Evolutionary conservation across 2,888 invertebrate species (phyloP).

Genomic region (Alentia gelatinosa): DNA sequence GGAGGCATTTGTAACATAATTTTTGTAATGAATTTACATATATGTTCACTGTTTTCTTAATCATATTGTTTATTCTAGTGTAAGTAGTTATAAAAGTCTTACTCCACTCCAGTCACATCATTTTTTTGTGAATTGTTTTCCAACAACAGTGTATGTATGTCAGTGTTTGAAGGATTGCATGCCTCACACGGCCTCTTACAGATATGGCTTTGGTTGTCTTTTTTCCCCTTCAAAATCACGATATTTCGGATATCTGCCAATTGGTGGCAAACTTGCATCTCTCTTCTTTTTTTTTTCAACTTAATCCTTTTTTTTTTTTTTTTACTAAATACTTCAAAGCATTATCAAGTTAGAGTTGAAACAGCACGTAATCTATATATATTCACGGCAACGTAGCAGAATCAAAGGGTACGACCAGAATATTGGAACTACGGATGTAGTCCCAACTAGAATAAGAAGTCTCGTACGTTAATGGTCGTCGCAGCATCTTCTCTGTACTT

Average conservation of each 20-base stretch:
- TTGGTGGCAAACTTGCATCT: neutral
- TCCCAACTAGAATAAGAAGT: too few species aligned
- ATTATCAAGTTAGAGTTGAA: neutral
- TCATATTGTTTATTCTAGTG: neutral
- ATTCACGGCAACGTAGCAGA: neutral
- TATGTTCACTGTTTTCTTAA: neutral
- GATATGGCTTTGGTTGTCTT: too few species aligned
- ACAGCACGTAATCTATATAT: neutral
- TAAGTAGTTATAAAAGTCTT: neutral
- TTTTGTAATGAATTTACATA: neutral
- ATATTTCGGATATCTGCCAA: too few species aligned
- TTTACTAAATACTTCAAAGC: neutral
- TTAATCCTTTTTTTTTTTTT: neutral
- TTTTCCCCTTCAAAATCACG: too few species aligned
- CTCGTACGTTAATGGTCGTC: conserved; percentile 69
- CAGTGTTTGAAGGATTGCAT: neutral
- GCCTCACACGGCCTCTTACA: too few species aligned
- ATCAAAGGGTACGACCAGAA: neutral
- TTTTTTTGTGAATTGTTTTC: neutral
- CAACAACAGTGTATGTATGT: neutral
- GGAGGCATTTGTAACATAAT: too few species aligned
- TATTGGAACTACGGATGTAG: neutral
- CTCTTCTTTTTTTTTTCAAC: neutral
- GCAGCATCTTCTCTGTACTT: conserved; percentile 86
- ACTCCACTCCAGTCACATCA: too few species aligned